Conservation (phyloP, 2,113 vertebrate genomes). For the Actenoides lindsayi region DNA sequence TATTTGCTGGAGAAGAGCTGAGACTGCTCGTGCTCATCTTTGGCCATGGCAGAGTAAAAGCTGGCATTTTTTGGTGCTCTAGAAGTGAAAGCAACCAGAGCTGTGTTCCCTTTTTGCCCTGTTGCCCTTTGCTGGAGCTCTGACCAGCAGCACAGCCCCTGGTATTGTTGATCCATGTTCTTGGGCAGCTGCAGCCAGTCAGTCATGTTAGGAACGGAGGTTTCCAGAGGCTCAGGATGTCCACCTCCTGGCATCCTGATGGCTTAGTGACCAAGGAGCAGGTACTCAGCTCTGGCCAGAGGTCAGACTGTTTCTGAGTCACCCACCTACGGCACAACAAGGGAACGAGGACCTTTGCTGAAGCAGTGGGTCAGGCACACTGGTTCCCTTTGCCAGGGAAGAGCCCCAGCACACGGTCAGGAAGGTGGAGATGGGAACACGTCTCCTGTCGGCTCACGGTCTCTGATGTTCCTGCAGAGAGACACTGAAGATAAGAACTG, state of each 20-base stretch:
- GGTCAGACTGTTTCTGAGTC: background rate
- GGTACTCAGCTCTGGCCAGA: background rate
- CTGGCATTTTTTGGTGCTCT: background rate
- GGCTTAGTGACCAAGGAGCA: background rate
- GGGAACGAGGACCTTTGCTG: background rate
- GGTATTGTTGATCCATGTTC: background rate
- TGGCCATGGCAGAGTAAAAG: background rate
- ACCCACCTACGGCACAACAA: background rate
- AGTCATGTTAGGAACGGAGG: background rate
- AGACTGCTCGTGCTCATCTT: background rate
- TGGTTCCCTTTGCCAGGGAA: background rate
- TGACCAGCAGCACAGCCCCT: background rate
- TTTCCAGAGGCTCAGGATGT: background rate
- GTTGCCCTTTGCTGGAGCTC: background rate
- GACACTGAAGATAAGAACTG: conserved; percentile 94
- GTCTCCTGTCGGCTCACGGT: conserved; percentile 28
- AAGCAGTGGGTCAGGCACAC: background rate
- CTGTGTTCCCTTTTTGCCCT: background rate
- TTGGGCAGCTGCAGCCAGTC: background rate
- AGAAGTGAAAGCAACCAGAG: background rate
- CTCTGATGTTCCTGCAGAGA: conserved; percentile 80
- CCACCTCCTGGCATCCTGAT: background rate
- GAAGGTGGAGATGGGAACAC: background rate
- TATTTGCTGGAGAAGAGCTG: background rate
- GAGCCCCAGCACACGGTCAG: background rate